Base-by-base conservation (phyloP, 2,797 vertebrate genomes). In the Oryzias sinensis region DNA sequence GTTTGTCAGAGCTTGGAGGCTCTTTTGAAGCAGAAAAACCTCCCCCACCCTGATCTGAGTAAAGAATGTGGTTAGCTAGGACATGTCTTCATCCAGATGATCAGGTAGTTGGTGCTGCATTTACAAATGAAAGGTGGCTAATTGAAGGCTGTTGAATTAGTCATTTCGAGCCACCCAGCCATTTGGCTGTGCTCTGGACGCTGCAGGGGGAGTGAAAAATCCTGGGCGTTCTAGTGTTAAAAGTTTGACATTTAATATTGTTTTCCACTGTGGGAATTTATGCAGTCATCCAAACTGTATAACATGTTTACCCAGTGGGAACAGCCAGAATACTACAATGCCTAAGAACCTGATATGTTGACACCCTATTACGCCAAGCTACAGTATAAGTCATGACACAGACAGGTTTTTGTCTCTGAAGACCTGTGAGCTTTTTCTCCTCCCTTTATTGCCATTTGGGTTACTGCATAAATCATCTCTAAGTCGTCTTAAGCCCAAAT, bases 401-500 rank as follows among this genome's bases (percentile, higher is more conserved):
- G 55, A 76, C 72, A 67, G 76, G 76, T 82, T 77, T 56, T 59
- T 61, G 43, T 65, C 42, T 67, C 55, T 17, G 65, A 72, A 65
- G 54, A 60, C 60, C 47, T 1, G 4, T 25, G 59, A 37, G 59
- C 73, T 76, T 74, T 72, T 74, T 76, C 61, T 76, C 59, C 59
- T 59, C 70, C 71, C 24, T 42, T 59, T 60, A 68, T 61, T 82
- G 70, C 78, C 82, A 65, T 87, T 84, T 81, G 75, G 79, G 80
- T 83, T 81, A 77, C 76, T 74, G 82, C 77, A 87, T 89, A 89
- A 87, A 89, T 86, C 84, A 88, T 78, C 81, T 87, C 83, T 90
- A 89, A 91, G 81, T 87, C 83, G 80, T 77, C 83, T 88, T 88
- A 90, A 89, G 74, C 86, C 85, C 83, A 90, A 91, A 88, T 90